phyloP scores from a whole-genome alignment of 1,140 invertebrate genomes.

The Episyrphus balteatus region DNA sequence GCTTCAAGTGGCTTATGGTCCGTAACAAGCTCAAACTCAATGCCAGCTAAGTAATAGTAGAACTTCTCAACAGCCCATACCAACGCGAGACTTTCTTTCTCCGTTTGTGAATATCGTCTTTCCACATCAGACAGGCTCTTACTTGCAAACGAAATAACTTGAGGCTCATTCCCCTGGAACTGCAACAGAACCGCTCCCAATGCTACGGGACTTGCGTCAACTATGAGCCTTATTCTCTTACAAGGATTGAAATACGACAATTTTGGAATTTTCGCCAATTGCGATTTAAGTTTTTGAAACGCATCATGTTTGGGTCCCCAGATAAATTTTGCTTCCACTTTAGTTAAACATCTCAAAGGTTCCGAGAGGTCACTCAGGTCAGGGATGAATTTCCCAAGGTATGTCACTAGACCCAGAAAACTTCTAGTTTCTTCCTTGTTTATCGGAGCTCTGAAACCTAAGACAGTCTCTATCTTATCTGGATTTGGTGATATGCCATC shows the following conservation, averaged over 20 bases:
- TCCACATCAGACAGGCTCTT: slow-evolving; percentile 5
- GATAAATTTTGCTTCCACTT: background rate
- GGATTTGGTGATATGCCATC: slow-evolving; percentile 32
- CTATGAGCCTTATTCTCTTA: slow-evolving; percentile 4
- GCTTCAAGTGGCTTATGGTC: slow-evolving; percentile 10
- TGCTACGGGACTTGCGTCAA: slow-evolving; percentile 10
- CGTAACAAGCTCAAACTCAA: slow-evolving; percentile 5
- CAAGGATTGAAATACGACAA: slow-evolving; percentile 4
- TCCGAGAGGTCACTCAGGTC: slow-evolving; percentile 8
- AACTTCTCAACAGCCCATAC: slow-evolving; percentile 5
- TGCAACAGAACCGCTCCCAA: slow-evolving; percentile 7
- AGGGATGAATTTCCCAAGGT: slow-evolving; percentile 9
- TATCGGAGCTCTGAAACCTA: slow-evolving; percentile 1
- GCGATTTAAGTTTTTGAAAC: slow-evolving; percentile 5
- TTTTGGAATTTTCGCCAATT: slow-evolving; percentile 1
- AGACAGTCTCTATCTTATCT: background rate
- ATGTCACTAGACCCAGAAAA: slow-evolving; percentile 10
- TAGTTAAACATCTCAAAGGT: slow-evolving; percentile 3
- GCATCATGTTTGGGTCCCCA: slow-evolving; percentile 3
- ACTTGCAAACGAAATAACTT: slow-evolving; percentile 10
- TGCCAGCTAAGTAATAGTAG: slow-evolving; percentile 9
- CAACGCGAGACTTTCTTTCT: too few relatives aligned
- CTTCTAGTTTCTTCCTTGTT: slow-evolving; percentile 7
- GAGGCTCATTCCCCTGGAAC: background rate
- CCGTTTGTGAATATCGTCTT: slow-evolving; percentile 9